Evolutionary conservation across 2,888 invertebrate genomes (phyloP), one percentile per base, ranked within the genome.

Genomic region (Melanchra persicariae): DNA sequence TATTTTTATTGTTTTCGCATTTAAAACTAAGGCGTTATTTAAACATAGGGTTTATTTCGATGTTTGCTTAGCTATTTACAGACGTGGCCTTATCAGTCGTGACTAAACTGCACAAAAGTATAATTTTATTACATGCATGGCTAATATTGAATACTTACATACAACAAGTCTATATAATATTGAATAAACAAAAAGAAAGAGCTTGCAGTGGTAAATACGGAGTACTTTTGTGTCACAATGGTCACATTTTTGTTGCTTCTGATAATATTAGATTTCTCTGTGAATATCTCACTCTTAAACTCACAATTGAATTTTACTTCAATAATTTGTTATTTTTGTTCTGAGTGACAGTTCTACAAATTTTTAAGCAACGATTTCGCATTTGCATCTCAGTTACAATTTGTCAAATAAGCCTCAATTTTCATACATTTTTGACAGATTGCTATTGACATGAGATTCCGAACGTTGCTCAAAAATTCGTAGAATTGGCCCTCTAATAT

Each of bases 1-100:
- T 51, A 34, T 43, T 60, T n/a, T 69, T 47, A 67, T 67, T 64
- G 58, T 74, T 75, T 66, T 68, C 37, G 30, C 54, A 75, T 75
- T 74, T 62, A 70, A n/a, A 15, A 58, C 34, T 58, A 37, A 68
- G 47, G 22, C 26, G 30, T 54, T 51, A 51, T 73, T 64, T 64
- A 45, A 58, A 60, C 54, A 70, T 55, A 54, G 19, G 12, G 34
- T 74, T 57, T 75, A 78, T 60, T 69, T 73, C 65, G 74, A 60
- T 75, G 66, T 75, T 68, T 72, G 69, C 64, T 75, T 76, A 63
- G 67, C 69, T 73, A 67, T 67, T 52, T 66, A 66, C 70, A 84
- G 81, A 84, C 82, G 85, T 73, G 60, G 57, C n/a, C 67, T 71
- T 82, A 78, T 71, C 67, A 77, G 71, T 77, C 82, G 83, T 87